Conservation (phyloP, 1,140 invertebrate genomes). For the Cylas formicarius region DNA sequence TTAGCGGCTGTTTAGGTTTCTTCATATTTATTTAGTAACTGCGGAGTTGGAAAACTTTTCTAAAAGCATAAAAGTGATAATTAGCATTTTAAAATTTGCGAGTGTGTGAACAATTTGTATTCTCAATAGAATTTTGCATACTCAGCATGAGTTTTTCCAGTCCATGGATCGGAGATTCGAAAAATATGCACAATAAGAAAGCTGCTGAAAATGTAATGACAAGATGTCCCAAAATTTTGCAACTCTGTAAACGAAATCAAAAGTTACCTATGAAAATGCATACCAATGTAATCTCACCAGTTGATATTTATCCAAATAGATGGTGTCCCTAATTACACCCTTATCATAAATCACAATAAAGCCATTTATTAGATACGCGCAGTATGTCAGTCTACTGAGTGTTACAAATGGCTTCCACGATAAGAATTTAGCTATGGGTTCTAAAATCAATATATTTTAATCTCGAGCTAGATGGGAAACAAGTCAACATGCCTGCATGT, state of each 20-base stretch:
- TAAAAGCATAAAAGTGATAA: no score
- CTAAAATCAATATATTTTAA: constrained; percentile 34
- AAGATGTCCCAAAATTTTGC: constrained; percentile 49
- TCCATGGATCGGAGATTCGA: constrained; percentile 62
- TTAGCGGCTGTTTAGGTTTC: no score
- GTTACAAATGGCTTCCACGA: constrained; percentile 57
- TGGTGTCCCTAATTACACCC: constrained; percentile 49
- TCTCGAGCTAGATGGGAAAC: not conserved
- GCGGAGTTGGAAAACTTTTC: no score
- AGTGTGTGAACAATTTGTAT: no score
- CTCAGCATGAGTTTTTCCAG: constrained; percentile 57
- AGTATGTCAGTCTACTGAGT: constrained; percentile 59
- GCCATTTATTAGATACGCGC: constrained; percentile 63
- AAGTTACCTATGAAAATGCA: constrained; percentile 23
- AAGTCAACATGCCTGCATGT: constrained; percentile 51
- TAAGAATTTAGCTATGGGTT: constrained; percentile 52
- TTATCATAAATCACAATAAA: constrained; percentile 55
- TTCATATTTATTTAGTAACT: no score
- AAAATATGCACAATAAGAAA: constrained; percentile 54
- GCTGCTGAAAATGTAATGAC: constrained; percentile 55
- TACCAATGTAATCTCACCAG: constrained; percentile 41
- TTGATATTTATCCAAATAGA: constrained; percentile 44
- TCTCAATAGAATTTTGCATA: constrained; percentile 11
- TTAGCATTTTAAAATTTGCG: no score
- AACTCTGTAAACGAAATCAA: constrained; percentile 42